Evolutionary conservation across 92 coral and sea anemone species (phyloP).

Genomic region (Epizoanthus scotinus): DNA sequence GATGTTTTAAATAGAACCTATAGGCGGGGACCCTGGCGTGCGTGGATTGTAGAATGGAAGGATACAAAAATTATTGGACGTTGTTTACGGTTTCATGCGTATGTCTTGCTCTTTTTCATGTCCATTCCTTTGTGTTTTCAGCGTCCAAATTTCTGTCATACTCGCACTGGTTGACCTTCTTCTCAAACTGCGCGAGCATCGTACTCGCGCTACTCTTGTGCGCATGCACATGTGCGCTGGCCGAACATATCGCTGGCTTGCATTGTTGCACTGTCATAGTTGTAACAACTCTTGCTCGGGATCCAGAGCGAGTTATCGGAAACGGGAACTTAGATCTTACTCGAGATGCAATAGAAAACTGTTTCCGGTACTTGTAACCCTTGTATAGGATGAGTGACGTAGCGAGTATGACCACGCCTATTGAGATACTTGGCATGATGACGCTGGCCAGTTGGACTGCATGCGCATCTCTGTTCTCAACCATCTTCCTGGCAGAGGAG

Average conservation of each 20-base stretch:
- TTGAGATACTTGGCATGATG: slow-evolving; percentile 68
- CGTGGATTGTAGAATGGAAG: no score
- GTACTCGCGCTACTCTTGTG: background rate
- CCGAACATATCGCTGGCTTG: background rate
- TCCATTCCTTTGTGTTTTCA: slow-evolving; percentile 15
- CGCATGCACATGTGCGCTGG: background rate
- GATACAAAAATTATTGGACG: no score
- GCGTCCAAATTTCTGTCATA: slow-evolving; percentile 23
- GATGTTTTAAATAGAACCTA: no score
- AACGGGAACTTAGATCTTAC: background rate
- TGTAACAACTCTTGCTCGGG: slow-evolving; percentile 6
- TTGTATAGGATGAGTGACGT: slow-evolving; percentile 47
- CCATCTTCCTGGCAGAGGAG: background rate
- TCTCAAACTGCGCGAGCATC: slow-evolving; percentile 17
- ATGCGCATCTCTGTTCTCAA: slow-evolving; percentile 48
- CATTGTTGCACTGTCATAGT: background rate
- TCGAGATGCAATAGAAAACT: background rate
- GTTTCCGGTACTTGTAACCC: slow-evolving; percentile 38
- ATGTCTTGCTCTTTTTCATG: background rate
- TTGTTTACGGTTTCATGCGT: no score
- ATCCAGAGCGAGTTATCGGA: background rate
- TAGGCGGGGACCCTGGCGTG: no score
- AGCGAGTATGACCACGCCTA: slow-evolving; percentile 51
- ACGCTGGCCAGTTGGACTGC: slow-evolving; percentile 89
- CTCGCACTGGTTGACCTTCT: background rate